Percentiles rank a stretch among this genome's conserved stretches.
Evolutionary conservation across 2,888 invertebrate species (phyloP).

Genomic region (Patella ulyssiponensis): DNA sequence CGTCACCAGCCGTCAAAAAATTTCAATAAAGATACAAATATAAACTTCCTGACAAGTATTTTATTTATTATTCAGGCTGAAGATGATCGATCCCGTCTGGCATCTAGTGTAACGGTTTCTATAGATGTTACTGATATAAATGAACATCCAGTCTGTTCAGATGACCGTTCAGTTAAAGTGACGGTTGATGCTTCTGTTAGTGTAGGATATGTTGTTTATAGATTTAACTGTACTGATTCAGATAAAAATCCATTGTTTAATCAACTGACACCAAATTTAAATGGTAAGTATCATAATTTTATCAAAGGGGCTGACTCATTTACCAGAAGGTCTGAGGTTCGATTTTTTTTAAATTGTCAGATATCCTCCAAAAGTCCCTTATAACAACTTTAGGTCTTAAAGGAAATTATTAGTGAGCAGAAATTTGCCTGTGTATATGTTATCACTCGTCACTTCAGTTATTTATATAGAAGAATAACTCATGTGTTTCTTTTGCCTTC

Average conservation of each 20-base stretch:
- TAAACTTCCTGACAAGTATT: background rate
- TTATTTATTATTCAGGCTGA: slow-evolving; percentile 28
- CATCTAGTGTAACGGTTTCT: slow-evolving; percentile 35
- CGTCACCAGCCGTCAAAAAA: too few species aligned
- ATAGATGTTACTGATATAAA: slow-evolving; percentile 38
- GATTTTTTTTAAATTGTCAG: too few species aligned
- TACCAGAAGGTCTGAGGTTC: too few species aligned
- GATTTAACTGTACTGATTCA: slow-evolving; percentile 33
- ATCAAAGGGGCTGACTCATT: too few species aligned
- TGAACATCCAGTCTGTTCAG: slow-evolving; percentile 34
- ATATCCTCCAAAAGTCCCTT: too few species aligned
- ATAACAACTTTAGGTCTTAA: too few species aligned
- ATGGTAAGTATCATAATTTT: background rate
- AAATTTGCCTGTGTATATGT: too few species aligned
- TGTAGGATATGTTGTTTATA: slow-evolving; percentile 21
- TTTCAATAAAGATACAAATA: too few species aligned
- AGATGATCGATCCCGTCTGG: slow-evolving; percentile 34
- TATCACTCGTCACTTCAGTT: too few species aligned
- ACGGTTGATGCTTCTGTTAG: slow-evolving; percentile 16
- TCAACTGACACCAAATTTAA: slow-evolving; percentile 15
- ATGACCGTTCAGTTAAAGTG: background rate
- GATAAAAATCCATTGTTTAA: slow-evolving; percentile 32
- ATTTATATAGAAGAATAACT: too few species aligned
- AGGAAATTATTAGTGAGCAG: too few species aligned
- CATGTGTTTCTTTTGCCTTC: too few species aligned